Base-by-base conservation (phyloP, 2,797 vertebrate species). In the Cuculus canorus region DNA sequence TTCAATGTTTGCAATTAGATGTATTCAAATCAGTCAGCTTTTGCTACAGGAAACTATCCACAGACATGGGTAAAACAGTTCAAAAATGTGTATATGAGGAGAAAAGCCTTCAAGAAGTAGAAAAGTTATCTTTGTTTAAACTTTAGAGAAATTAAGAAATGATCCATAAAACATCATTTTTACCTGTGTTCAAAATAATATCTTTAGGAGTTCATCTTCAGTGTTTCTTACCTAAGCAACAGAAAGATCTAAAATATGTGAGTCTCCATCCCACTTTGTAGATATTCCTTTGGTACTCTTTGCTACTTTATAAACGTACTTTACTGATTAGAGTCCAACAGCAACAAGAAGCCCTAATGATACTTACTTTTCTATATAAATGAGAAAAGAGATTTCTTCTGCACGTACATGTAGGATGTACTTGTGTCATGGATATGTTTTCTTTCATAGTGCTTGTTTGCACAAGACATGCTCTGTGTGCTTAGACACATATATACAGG, bases 401-500 rank as follows among this genome's bases (percentile, higher is more conserved):
- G 39, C 21, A 10, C 15, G 50, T 33, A 9, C 2, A 33, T 18
- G 9, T 24, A 13, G 11, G 39, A 13, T 11, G 39, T 41, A 47
- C 11, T 18, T 27, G 10, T 1, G 2, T 14, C 18, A 35, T 5
- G 1, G 11, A 7, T 47, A 7, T 30, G 13, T 60, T 86, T 64
- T 28, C 16, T 87, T 68, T 54, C 33, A 27, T 22, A 25, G 6
- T 33, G 59, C 35, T 68, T 78, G 6, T 33, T 87, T 32, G 17
- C 24, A 65, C n/a, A 60, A 32, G 27, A 41, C 35, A 9, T 21
- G 12, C 9, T 70, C 28, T 45, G 5, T 47, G 50, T 7, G 0
- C 2, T 0, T 43, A 37, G 63, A 54, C 35, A 47, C 47, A 11
- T 8, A 11, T 8, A 17, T 1, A 32, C 3, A 57, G 57, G 35